Conservation (phyloP, 2,113 vertebrate species). For the Pelmatolapia mariae region DNA sequence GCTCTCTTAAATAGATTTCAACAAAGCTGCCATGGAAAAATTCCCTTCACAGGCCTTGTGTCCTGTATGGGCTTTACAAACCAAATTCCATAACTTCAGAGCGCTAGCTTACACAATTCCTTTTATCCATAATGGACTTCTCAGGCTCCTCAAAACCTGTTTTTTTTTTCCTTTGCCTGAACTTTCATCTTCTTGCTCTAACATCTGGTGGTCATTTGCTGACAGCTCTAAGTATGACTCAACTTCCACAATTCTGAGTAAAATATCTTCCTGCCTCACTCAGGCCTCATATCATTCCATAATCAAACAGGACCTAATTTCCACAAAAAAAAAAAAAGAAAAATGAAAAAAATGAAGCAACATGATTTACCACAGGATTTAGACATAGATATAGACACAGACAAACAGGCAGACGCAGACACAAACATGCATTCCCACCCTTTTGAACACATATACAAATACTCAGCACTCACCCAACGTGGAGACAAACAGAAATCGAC, state of each 20-base stretch:
- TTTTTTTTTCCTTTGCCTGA: not conserved
- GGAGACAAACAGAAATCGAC: not conserved
- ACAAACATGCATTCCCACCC: not conserved
- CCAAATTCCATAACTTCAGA: not conserved
- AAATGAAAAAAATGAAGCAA: not conserved
- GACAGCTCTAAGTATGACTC: accelerated
- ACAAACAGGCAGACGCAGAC: accelerated
- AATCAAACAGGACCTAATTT: not conserved
- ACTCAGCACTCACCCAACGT: not conserved
- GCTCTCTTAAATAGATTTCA: not conserved
- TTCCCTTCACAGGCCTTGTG: accelerated
- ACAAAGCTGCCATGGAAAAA: not conserved
- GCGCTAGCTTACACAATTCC: accelerated
- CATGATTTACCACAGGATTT: not conserved
- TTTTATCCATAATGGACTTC: not conserved
- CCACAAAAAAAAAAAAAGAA: not conserved
- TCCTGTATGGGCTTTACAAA: not conserved
- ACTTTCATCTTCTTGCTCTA: not conserved
- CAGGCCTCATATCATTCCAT: not conserved
- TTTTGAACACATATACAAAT: not conserved
- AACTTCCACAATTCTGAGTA: not conserved
- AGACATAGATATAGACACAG: not conserved
- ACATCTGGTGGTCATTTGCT: not conserved
- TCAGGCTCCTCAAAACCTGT: accelerated
- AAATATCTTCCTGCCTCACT: not conserved